phyloP scores from a whole-genome alignment of 1,140 invertebrate species.

The Drosophila biarmipes region DNA sequence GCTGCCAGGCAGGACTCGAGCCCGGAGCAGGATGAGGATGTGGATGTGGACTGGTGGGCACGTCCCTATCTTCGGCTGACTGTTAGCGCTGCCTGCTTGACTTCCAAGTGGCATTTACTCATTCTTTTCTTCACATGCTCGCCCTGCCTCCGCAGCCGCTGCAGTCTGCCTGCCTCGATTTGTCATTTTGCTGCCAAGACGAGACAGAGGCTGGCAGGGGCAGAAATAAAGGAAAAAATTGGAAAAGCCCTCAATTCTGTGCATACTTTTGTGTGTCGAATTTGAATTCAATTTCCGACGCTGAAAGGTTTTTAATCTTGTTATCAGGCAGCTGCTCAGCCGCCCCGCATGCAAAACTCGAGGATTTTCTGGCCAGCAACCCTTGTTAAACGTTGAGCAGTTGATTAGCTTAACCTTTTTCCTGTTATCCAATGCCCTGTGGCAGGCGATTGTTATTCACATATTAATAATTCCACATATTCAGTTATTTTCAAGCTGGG shows the following conservation, averaged over 20 bases:
- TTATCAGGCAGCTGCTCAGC: slow-evolving; percentile 60
- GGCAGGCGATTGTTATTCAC: slow-evolving; percentile 41
- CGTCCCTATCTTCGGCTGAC: slow-evolving; percentile 67
- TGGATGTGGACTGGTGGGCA: slow-evolving; percentile 30
- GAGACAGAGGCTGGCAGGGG: slow-evolving; percentile 25
- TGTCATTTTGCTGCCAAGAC: slow-evolving; percentile 77
- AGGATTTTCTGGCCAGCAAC: slow-evolving; percentile 41
- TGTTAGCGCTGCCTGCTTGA: slow-evolving; percentile 73
- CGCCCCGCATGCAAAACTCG: slow-evolving; percentile 33
- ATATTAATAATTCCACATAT: slow-evolving; percentile 54
- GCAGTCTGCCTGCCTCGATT: slow-evolving; percentile 74
- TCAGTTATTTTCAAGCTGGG: background rate
- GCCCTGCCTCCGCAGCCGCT: slow-evolving; percentile 32
- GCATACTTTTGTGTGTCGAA: slow-evolving; percentile 82
- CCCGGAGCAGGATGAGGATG: background rate
- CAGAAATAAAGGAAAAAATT: slow-evolving; percentile 25
- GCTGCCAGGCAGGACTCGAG: background rate
- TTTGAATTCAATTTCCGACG: slow-evolving; percentile 82
- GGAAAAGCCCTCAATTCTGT: slow-evolving; percentile 61
- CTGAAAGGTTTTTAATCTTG: slow-evolving; percentile 83
- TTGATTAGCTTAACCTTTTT: slow-evolving; percentile 74
- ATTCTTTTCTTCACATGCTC: slow-evolving; percentile 56
- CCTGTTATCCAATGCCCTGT: slow-evolving; percentile 31
- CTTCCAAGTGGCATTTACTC: slow-evolving; percentile 82
- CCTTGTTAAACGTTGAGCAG: slow-evolving; percentile 69